A percentile compares a stretch with the other conserved stretches of the same genome.
phyloP scores from a whole-genome alignment of 1,140 invertebrate species.

The Manduca sexta region DNA sequence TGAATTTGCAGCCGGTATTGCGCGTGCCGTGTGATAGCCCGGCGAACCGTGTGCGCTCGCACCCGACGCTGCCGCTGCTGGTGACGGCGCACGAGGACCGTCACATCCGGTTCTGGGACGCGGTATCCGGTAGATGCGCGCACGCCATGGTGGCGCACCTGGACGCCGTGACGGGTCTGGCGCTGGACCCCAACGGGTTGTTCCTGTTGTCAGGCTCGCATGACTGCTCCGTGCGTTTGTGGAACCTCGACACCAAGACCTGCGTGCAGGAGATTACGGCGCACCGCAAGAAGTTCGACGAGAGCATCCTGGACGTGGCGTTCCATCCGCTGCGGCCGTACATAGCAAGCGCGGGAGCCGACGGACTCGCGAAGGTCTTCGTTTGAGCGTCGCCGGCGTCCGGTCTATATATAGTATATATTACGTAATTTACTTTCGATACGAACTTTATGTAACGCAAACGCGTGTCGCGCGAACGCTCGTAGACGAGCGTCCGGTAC shows the following conservation, averaged over 20 bases:
- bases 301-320: slow-evolving; percentile 98
- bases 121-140: slow-evolving; percentile 93
- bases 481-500: slow-evolving; percentile 26
- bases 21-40: slow-evolving; percentile 84
- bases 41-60: slow-evolving; percentile 87
- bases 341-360: slow-evolving; percentile 98
- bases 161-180: slow-evolving; percentile 97
- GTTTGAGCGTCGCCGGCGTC: slow-evolving; percentile 75
- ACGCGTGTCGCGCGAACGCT: slow-evolving; percentile 23
- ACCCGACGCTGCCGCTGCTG: slow-evolving; percentile 96
- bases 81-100: slow-evolving; percentile 98
- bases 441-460: slow-evolving; percentile 35
- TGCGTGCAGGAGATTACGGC: slow-evolving; percentile 99
- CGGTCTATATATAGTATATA: slow-evolving; percentile 30
- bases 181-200: slow-evolving; percentile 97
- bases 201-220: slow-evolving; percentile 98
- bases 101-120: slow-evolving; percentile 99
- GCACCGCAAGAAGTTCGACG: slow-evolving; percentile 99
- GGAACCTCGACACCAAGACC: slow-evolving; percentile 99
- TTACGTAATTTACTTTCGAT: slow-evolving; percentile 36
- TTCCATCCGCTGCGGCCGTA: slow-evolving; percentile 99
- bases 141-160: slow-evolving; percentile 99
- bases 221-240: slow-evolving; percentile 98
- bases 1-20: slow-evolving; percentile 59
- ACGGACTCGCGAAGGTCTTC: slow-evolving; percentile 98